A percentile compares a stretch with the other conserved stretches of the same genome.
phyloP scores from a whole-genome alignment of 2,113 vertebrate genomes.

The Gallinago jamesoni region DNA sequence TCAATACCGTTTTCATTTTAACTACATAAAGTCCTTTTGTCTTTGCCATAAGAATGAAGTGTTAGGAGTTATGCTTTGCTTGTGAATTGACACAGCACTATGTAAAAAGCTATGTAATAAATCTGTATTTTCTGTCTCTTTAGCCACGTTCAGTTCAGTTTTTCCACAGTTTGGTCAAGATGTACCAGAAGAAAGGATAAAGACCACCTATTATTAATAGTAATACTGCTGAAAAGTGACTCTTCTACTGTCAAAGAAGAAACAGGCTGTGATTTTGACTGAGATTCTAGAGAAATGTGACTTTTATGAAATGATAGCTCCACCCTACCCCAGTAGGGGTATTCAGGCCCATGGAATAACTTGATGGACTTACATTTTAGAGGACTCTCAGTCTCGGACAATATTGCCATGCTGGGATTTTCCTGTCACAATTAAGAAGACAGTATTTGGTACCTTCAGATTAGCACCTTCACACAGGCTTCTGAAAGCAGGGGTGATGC shows the following conservation, averaged over 20 bases:
- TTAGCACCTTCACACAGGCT: not conserved
- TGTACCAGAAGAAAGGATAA: not conserved
- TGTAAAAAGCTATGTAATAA: not conserved
- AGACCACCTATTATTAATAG: not conserved
- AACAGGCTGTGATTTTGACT: not conserved
- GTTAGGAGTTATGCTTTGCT: not conserved
- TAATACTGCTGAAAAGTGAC: not conserved
- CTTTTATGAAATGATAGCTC: not conserved
- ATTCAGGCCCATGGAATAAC: not conserved
- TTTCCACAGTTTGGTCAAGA: not conserved
- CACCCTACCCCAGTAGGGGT: not conserved
- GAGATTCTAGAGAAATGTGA: not conserved
- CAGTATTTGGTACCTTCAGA: not conserved
- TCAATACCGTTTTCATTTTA: constrained; percentile 61
- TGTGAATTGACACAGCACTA: not conserved
- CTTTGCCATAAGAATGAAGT: constrained; percentile 13
- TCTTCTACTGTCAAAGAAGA: not conserved
- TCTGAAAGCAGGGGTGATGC: not conserved
- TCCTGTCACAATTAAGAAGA: not conserved
- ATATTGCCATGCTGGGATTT: not conserved
- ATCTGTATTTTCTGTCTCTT: not conserved
- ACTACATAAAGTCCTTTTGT: constrained; percentile 12
- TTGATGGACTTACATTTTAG: not conserved
- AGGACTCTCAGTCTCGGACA: not conserved
- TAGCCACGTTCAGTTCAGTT: not conserved